phyloP scores from a whole-genome alignment of 2,113 vertebrate genomes.

The Pterocles gutturalis region DNA sequence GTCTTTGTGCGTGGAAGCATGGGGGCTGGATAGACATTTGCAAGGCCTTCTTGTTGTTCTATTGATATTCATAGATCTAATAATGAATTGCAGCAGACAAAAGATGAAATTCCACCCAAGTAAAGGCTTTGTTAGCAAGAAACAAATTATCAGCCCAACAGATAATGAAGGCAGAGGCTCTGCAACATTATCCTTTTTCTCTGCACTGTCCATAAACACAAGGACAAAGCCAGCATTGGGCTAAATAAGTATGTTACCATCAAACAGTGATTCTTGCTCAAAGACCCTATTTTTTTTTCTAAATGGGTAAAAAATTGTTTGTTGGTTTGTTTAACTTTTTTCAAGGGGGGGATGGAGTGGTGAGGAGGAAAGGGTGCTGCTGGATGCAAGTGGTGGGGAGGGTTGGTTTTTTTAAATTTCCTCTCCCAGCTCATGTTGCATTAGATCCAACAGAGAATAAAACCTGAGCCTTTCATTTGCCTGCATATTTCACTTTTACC shows the following conservation, averaged over 20 bases:
- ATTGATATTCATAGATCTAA: background rate
- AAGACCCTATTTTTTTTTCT: background rate
- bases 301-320: background rate
- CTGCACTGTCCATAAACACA: rapidly evolving
- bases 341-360: background rate
- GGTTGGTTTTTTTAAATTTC: background rate
- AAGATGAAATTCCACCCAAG: background rate
- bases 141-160: background rate
- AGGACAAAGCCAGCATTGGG: rapidly evolving
- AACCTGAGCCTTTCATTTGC: background rate
- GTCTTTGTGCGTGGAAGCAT: background rate
- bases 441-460: background rate
- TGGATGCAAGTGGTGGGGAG: too few species aligned
- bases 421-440: background rate
- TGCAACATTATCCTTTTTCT: background rate
- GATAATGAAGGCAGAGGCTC: background rate
- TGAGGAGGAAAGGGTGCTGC: background rate
- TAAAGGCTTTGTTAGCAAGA: background rate
- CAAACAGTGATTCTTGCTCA: background rate
- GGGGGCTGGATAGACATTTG: background rate
- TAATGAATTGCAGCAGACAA: background rate
- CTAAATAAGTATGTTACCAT: rapidly evolving
- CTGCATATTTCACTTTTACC: background rate
- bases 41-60: background rate
- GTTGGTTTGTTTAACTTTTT: background rate